Evolutionary conservation across 2,797 vertebrate genomes (phyloP), one percentile per base, ranked within the genome.

Genomic region (Morelia viridis): DNA sequence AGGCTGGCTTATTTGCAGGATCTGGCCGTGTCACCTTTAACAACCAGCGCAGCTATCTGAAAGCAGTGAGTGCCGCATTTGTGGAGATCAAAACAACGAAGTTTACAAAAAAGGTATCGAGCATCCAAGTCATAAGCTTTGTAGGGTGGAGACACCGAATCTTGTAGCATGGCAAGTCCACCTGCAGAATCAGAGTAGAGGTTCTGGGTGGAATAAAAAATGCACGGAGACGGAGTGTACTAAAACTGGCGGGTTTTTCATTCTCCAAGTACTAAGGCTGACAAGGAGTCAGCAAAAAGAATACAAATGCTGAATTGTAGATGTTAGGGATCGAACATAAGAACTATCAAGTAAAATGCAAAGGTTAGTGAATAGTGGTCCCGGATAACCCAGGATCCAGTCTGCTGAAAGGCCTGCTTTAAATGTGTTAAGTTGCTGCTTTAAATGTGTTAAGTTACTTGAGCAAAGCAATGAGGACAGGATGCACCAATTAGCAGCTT

Each of bases 21-120:
- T 99, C 99, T 93, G 99, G 99, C 88, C 98, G 99, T n/a, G 99
- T 99, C 96, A 99, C 99, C 94, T 99, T 99, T 94, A 99, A 98
- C 97, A 99, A 99, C 96, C 99, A 99, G 93, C 98, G 98, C 94
- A 99, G 99, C 97, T 99, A 99, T 94, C 97, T 99, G 96, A 99
- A 99, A 95, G 99, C 99, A 0, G 99, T 99, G 91, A 98, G 98
- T 0, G 99, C 99, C 93, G 99, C 99, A 0, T 99, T 99, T 93
- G 99, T 99, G 93, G 99, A 99, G 96, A 99, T 99, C 95, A 99
- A 99, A 98, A 99, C 99, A 1, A 98, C 99, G 53, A 99, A 99
- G 98, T 99, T 99, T 96, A 99, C 99, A 89, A 99, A 99, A 96
- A 99, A 99, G 98, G 99, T 99, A 95, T 92, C 95, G 80, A 50